phyloP scores from a whole-genome alignment of 2,888 invertebrate genomes.

The Drosophila maculinotata region DNA sequence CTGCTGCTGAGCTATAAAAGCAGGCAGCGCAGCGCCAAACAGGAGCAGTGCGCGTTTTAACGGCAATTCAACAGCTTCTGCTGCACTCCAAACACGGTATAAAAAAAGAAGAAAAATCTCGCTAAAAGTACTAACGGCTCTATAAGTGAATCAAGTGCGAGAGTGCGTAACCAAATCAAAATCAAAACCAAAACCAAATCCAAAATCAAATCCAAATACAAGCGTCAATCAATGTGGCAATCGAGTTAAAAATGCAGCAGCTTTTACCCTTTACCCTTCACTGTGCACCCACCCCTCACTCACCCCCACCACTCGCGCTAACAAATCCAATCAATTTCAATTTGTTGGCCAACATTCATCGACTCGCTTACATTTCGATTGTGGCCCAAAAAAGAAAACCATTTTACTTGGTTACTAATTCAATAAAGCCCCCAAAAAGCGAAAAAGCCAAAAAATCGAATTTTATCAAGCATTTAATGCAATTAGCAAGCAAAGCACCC shows the following conservation, averaged over 20 bases:
- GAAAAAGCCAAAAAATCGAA: slow-evolving; percentile 37
- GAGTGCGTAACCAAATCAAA: slow-evolving; percentile 48
- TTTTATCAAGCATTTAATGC: slow-evolving; percentile 53
- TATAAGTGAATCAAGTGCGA: slow-evolving; percentile 40
- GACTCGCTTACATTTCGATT: slow-evolving; percentile 23
- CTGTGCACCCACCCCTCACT: too few relatives aligned
- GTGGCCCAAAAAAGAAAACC: slow-evolving; percentile 20
- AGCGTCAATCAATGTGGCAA: slow-evolving; percentile 64
- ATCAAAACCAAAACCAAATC: slow-evolving; percentile 28
- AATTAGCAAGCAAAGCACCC: slow-evolving; percentile 52
- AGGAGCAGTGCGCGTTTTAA: slow-evolving; percentile 16
- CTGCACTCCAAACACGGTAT: background rate
- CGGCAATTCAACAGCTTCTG: slow-evolving; percentile 8
- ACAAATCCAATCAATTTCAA: slow-evolving; percentile 55
- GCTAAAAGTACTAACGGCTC: background rate
- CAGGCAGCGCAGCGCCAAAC: background rate
- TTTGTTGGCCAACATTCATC: slow-evolving; percentile 42
- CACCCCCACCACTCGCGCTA: background rate
- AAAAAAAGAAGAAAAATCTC: background rate
- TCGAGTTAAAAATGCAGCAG: slow-evolving; percentile 60
- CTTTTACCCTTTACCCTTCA: background rate
- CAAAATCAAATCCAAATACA: slow-evolving; percentile 40
- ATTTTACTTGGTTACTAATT: slow-evolving; percentile 45
- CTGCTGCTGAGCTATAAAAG: slow-evolving; percentile 57
- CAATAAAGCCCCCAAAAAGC: slow-evolving; percentile 28